Base-by-base conservation (phyloP, 1,140 invertebrate genomes). In the Lysiphlebus fabarum region DNA sequence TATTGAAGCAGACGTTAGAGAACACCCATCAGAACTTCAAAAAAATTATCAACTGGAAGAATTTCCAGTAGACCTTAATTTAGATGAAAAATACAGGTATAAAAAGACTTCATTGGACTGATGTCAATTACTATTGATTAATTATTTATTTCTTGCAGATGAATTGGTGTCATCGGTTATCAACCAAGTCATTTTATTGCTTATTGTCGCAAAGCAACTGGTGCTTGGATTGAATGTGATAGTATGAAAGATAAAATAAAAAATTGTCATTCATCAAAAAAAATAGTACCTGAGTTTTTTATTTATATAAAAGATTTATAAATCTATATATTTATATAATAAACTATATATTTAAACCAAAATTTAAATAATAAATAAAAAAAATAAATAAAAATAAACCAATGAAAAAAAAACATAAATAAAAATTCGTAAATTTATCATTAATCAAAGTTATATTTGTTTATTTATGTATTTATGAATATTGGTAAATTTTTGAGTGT, bases 141-240 rank as follows among this genome's bases (percentile, higher is more conserved):
- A 51, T 36, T 51, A 38, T 38, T 49, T 51, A 50, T 51, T 51
- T 36, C 38, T 51, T 51, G 12, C 36, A 51, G 49, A 40, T 36
- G 38, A 7, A 36, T 11, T 36, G 49, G 49, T 36, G 36, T 51
- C 11, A n/a, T 51, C 36, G 10, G 38, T 51, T 17, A 51, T 36
- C 33, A 38, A n/a, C 33, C 7, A 14, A 11, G 36, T n/a, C 49
- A 51, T 37, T 51, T 40, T 9, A 37, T 51, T 34, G 49, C 49
- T 36, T 40, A 51, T 12, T 51, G 49, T 37, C 49, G 36, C 10
- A 36, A 36, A 51, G 1, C 36, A 12, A 8, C 34, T n/a, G 49
- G 49, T 33, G 37, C 33, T 51, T 51, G 11, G 49, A 33, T 51
- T 7, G n/a, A 37, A n/a, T 51, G 49, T 34, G 49, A 51, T 34